Evolutionary conservation across 2,888 invertebrate genomes (phyloP).

Genomic region (Deilephila porcellus): DNA sequence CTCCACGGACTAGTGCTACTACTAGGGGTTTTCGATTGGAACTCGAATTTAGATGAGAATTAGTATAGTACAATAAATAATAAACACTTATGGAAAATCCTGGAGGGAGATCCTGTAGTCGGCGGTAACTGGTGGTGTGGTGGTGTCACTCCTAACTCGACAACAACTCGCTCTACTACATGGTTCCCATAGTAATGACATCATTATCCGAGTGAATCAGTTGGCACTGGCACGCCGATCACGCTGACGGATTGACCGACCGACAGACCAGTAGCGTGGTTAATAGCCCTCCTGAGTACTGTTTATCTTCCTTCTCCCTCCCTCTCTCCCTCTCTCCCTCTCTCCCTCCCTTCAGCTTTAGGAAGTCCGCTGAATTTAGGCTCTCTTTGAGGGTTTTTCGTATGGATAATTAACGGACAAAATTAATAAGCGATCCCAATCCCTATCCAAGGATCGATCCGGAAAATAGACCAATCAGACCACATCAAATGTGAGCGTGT

Average conservation of each 20-base stretch:
- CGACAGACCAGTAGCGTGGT: background rate
- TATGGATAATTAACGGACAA: no score
- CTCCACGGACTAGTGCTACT: conserved; percentile 38
- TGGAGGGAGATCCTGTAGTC: no score
- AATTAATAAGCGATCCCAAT: no score
- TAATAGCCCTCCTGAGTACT: background rate
- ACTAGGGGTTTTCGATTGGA: background rate
- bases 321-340: background rate
- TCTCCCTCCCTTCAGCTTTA: no score
- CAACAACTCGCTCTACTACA: background rate
- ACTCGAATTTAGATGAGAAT: background rate
- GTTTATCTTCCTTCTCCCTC: background rate
- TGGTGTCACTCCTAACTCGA: conserved; percentile 3
- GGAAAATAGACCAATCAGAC: no score
- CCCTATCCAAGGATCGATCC: no score
- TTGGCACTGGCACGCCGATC: background rate
- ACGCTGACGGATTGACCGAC: background rate
- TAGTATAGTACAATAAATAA: no score
- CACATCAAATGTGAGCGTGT: no score
- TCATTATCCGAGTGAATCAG: conserved; percentile 6
- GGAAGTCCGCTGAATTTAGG: no score
- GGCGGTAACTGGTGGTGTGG: no score
- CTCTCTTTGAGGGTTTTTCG: no score
- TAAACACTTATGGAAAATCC: no score
- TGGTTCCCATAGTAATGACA: background rate